Conservation (phyloP, 2,888 invertebrate species). For the Yponomeuta malinellus region DNA sequence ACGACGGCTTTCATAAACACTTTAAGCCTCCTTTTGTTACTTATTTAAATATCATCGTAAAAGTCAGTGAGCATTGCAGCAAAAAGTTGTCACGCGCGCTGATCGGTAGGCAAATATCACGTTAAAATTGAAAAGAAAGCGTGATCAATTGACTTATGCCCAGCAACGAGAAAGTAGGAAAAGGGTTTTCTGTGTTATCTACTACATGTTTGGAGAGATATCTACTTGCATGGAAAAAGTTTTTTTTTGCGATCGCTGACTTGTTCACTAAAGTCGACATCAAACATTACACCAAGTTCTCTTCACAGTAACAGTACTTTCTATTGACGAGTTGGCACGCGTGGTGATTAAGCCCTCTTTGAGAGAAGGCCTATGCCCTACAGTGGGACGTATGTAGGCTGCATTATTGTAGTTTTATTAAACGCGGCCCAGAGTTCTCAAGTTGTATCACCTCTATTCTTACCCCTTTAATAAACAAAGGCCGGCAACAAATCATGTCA, state of each 20-base stretch:
- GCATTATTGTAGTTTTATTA: too few species aligned
- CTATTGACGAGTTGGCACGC: too few species aligned
- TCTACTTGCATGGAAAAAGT: too few species aligned
- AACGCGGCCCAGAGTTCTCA: background rate
- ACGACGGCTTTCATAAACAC: background rate
- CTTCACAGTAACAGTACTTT: too few species aligned
- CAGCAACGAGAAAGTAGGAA: background rate
- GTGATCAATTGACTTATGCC: constrained; percentile 47
- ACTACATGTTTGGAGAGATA: too few species aligned
- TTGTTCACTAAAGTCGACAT: too few species aligned
- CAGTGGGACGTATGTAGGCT: too few species aligned
- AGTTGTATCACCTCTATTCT: background rate
- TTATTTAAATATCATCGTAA: background rate
- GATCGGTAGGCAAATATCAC: constrained; percentile 44
- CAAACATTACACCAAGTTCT: too few species aligned
- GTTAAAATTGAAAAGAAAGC: constrained; percentile 51
- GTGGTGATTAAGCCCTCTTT: too few species aligned
- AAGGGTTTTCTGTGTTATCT: background rate
- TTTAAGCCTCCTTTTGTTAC: background rate
- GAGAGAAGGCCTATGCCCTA: too few species aligned
- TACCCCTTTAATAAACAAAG: background rate
- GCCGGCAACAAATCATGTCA: background rate
- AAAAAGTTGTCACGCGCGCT: constrained; percentile 36
- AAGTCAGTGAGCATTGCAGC: background rate
- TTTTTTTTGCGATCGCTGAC: too few species aligned